These are phyloP conservation scores for Drosophila fulvimacula DNA, from an alignment of 2,888 invertebrate species.

Conservation along the genomic window DNA sequence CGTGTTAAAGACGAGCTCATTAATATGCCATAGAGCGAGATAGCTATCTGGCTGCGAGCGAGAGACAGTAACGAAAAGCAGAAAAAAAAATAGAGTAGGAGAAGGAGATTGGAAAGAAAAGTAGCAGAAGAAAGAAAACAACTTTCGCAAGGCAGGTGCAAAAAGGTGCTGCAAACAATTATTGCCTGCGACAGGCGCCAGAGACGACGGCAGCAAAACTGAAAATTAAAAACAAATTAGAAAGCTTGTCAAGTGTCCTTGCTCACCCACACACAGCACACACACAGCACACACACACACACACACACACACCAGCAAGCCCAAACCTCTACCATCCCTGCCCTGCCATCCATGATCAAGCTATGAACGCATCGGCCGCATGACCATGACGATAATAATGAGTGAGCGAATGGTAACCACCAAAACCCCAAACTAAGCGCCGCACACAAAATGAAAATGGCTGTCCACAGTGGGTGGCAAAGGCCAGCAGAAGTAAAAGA, in stretches of 20 bases:
- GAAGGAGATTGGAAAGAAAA: background rate
- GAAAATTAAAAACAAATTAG: conserved; percentile 68
- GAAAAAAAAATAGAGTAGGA: background rate
- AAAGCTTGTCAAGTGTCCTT: conserved; percentile 54
- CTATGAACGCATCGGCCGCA: conserved; percentile 37
- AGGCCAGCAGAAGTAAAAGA: background rate
- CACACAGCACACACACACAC: background rate
- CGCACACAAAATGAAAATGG: conserved; percentile 22
- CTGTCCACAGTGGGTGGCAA: conserved; percentile 6
- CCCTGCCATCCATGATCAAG: background rate
- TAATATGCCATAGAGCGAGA: conserved; percentile 64
- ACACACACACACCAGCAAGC: background rate
- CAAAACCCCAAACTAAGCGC: conserved; percentile 46
- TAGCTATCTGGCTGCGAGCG: background rate
- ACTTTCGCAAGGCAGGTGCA: conserved; percentile 49
- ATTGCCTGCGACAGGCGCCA: conserved; percentile 46
- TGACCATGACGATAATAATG: conserved; percentile 62
- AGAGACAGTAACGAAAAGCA: background rate
- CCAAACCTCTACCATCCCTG: no score
- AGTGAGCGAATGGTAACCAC: conserved; percentile 46
- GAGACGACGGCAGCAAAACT: conserved; percentile 50
- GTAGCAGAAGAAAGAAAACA: conserved; percentile 12
- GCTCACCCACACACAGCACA: background rate
- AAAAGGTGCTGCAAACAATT: conserved; percentile 54
- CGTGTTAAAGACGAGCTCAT: conserved; percentile 79